phyloP scores from a whole-genome alignment of 2,888 invertebrate species.

The Cordylochernes scorpioides region DNA sequence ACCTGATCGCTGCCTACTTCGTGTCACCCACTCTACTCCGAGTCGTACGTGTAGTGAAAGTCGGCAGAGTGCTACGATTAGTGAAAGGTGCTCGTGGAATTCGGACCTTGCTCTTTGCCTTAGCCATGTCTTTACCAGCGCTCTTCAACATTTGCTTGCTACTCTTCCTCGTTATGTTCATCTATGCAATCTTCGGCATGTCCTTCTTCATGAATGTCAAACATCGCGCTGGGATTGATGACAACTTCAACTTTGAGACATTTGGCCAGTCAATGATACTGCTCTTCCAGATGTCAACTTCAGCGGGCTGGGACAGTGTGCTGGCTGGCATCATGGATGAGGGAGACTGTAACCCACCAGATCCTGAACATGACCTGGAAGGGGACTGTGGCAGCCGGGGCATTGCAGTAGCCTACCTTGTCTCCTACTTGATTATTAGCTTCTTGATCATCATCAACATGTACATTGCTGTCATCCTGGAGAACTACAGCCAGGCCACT shows the following conservation, averaged over 20 bases:
- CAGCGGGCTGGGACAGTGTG: slow-evolving; percentile 87
- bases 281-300: slow-evolving; percentile 91
- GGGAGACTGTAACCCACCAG: slow-evolving; percentile 48
- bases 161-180: slow-evolving; percentile 94
- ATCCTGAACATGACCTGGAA: slow-evolving; percentile 20
- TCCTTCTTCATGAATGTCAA: slow-evolving; percentile 97
- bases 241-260: slow-evolving; percentile 93
- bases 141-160: slow-evolving; percentile 94
- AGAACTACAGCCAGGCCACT: slow-evolving; percentile 92
- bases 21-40: slow-evolving; percentile 90
- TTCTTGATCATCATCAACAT: slow-evolving; percentile 98
- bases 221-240: slow-evolving; percentile 74
- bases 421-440: slow-evolving; percentile 87
- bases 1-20: slow-evolving; percentile 86
- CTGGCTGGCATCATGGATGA: slow-evolving; percentile 85
- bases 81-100: slow-evolving; percentile 98
- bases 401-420: slow-evolving; percentile 76
- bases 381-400: slow-evolving; percentile 67
- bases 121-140: slow-evolving; percentile 95
- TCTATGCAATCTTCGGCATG: slow-evolving; percentile 98
- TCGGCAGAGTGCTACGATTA: slow-evolving; percentile 80
- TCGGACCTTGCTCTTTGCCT: slow-evolving; percentile 76
- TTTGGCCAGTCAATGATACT: slow-evolving; percentile 95
- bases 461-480: slow-evolving; percentile 98
- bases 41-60: slow-evolving; percentile 92